Percentiles rank a stretch among this genome's conserved stretches.
Evolutionary conservation across 2,797 vertebrate species (phyloP).

Genomic region (Falco cherrug): DNA sequence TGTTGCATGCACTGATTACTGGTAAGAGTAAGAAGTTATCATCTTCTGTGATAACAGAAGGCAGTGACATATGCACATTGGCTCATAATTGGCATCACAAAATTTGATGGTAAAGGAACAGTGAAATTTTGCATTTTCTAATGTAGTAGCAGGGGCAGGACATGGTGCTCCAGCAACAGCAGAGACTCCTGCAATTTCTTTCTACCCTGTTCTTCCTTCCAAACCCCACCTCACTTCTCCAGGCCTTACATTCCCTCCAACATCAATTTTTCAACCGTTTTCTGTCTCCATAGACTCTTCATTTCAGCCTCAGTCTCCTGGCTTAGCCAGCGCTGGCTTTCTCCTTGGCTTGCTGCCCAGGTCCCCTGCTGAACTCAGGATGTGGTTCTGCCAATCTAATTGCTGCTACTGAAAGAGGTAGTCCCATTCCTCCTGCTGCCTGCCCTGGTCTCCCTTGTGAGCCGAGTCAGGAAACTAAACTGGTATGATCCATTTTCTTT

Average conservation of each 20-base stretch:
- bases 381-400: conserved; percentile 61
- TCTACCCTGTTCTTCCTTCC: background rate
- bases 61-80: background rate
- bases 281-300: background rate
- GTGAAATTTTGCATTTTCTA: background rate
- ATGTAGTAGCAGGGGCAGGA: background rate
- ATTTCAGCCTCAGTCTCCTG: conserved; percentile 40
- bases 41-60: background rate
- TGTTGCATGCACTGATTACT: background rate
- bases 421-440: conserved; percentile 20
- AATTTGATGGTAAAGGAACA: background rate
- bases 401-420: conserved; percentile 54
- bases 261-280: conserved; percentile 16
- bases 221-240: background rate
- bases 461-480: conserved; percentile 23
- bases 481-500: background rate
- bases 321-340: conserved; percentile 37
- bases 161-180: background rate
- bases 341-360: conserved; percentile 46
- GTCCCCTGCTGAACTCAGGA: conserved; percentile 63
- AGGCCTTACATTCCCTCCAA: background rate
- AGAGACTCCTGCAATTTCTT: background rate
- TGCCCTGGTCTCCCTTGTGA: conserved; percentile 41
- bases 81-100: background rate
- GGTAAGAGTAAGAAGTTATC: background rate